Evolutionary conservation across 2,888 invertebrate genomes (phyloP), one percentile per base, ranked within the genome.

Genomic region (Synergus gifuensis): DNA sequence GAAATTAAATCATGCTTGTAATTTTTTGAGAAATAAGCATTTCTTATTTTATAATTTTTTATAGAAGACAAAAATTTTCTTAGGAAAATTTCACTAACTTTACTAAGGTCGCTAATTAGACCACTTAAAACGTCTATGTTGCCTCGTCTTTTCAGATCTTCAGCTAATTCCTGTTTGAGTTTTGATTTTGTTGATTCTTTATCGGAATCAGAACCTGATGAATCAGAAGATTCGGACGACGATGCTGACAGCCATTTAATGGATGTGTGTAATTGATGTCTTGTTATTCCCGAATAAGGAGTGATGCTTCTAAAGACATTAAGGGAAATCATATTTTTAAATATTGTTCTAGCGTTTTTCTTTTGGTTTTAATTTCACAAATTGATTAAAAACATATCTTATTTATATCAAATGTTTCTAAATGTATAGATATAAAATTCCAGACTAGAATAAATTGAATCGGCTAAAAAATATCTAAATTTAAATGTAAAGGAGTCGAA

Each of bases 201-300:
- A 80, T 86, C 85, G 40, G 83, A 83, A 78, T 85, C 84, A 40
- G 85, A 86, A 77, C 82, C 81, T 22, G 83, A 83, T 4, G 83
- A 85, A 36, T 79, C 81, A 36, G 80, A 79, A 36, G 83, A 83
- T 11, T 78, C 77, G 40, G 81, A 80, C n/a, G 80, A 80, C 1
- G 79, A 76, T 63, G 78, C 76, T 22, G 77, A 77, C 76, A 60
- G 64, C 42, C 64, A 44, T 76, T 79, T 54, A 42, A 79, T 40
- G 14, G 79, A 79, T 22, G 64, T 78, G 64, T 83, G 76, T 16
- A 83, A 66, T 54, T 83, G 79, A 40, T 78, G 76, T 28, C 73
- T 11, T 46, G 77, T 67, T 73, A 66, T 67, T 64, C 78, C 82
- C 14, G 80, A 78, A 80, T 78, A 80, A 16, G 62, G 58, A 46